These are phyloP conservation scores for Aphaenogaster ashmeadi DNA, from an alignment of 1,140 invertebrate species.

Conservation along the genomic window DNA sequence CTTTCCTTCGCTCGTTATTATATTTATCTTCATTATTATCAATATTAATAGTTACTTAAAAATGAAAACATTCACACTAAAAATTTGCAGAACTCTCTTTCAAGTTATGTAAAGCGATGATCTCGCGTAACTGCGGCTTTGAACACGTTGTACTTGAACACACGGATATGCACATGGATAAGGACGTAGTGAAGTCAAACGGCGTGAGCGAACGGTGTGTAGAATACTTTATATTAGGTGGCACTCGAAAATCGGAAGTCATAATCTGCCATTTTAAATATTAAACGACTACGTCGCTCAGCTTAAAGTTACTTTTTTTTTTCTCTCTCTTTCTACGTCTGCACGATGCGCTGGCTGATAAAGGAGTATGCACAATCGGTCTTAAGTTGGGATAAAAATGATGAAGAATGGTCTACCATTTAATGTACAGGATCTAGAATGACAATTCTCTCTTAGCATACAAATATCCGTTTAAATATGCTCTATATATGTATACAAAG, in stretches of 20 bases:
- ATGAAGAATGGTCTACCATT: slow-evolving; percentile 30
- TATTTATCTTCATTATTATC: slow-evolving; percentile 66
- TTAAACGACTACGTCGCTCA: slow-evolving; percentile 35
- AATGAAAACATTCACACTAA: slow-evolving; percentile 80
- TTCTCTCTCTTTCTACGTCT: slow-evolving; percentile 1
- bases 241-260: slow-evolving; percentile 51
- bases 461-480: slow-evolving; percentile 46
- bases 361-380: slow-evolving; percentile 27
- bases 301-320: slow-evolving; percentile 32
- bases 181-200: slow-evolving; percentile 47
- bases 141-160: slow-evolving; percentile 67
- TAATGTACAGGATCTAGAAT: slow-evolving; percentile 46
- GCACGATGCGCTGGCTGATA: slow-evolving; percentile 4
- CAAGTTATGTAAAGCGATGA: slow-evolving; percentile 64
- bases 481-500: slow-evolving; percentile 60
- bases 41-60: slow-evolving; percentile 75
- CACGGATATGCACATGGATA: slow-evolving; percentile 59
- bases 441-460: slow-evolving; percentile 42
- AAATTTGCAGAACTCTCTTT: slow-evolving; percentile 79
- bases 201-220: slow-evolving; percentile 4
- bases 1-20: slow-evolving; percentile 67
- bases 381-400: slow-evolving; percentile 41
- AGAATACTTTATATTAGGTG: slow-evolving; percentile 55
- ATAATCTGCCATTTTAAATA: slow-evolving; percentile 53
- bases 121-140: slow-evolving; percentile 67